Conservation (phyloP, 2,888 invertebrate species). For the Drosophila setosimentum region DNA sequence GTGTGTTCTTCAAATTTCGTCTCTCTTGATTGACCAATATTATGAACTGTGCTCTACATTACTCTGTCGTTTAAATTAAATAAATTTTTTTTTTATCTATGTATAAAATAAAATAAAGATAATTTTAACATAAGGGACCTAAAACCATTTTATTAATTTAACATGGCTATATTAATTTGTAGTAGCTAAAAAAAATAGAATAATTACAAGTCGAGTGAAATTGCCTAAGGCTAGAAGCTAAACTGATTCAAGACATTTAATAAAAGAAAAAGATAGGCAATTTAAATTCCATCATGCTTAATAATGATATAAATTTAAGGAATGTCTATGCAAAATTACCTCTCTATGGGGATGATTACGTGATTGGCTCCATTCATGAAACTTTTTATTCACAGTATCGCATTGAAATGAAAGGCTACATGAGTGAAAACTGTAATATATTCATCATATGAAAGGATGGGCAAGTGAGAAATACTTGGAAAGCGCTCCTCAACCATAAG, state of each 20-base stretch:
- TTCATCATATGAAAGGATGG: conserved; percentile 23
- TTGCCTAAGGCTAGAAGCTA: background rate
- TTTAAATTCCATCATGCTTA: background rate
- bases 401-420: conserved; percentile 27
- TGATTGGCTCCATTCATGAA: conserved; percentile 47
- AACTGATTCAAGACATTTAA: background rate
- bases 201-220: background rate
- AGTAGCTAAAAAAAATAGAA: background rate
- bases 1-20: background rate
- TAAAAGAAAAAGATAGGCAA: background rate
- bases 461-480: conserved; percentile 20
- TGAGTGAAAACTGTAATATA: conserved; percentile 34
- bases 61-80: background rate
- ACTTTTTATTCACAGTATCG: conserved; percentile 25
- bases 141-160: background rate
- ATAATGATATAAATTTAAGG: background rate
- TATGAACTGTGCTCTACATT: background rate
- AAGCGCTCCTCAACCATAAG: conserved; percentile 10
- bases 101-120: background rate
- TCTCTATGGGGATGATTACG: conserved; percentile 11
- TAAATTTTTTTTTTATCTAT: background rate
- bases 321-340: background rate
- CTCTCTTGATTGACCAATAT: background rate
- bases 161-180: background rate
- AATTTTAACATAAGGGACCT: background rate